These are phyloP conservation scores for Melolontha melolontha DNA, from an alignment of 2,888 invertebrate genomes.

Conservation along the genomic window DNA sequence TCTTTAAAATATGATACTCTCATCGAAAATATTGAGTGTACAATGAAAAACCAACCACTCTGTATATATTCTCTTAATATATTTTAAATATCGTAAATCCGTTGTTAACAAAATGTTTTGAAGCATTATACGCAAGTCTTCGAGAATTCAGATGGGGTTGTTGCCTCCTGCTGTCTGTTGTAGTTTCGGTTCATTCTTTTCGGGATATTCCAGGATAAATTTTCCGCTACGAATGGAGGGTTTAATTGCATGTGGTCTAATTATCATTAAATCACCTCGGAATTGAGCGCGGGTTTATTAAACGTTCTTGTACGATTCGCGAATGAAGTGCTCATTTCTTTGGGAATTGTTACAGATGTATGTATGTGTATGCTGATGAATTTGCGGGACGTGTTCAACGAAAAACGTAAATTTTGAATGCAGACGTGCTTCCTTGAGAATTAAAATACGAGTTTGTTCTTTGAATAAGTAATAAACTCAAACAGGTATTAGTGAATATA, in stretches of 20 bases:
- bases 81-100: too few relatives aligned
- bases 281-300: conserved; percentile 36
- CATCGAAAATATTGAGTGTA: too few relatives aligned
- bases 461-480: conserved; percentile 30
- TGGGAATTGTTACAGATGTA: conserved; percentile 19
- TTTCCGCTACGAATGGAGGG: conserved; percentile 6
- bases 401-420: conserved; percentile 30
- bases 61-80: too few relatives aligned
- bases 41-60: too few relatives aligned
- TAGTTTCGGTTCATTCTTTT: conserved; percentile 1
- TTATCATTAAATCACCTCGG: conserved; percentile 34
- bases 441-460: conserved; percentile 16
- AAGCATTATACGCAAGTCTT: neutral
- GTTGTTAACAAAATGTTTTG: too few relatives aligned
- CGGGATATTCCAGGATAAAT: neutral
- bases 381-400: conserved; percentile 18
- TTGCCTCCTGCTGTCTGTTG: conserved; percentile 2
- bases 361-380: conserved; percentile 28
- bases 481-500: conserved; percentile 11
- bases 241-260: conserved; percentile 38
- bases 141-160: conserved; percentile 3
- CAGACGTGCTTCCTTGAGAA: conserved; percentile 25
- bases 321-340: conserved; percentile 34
- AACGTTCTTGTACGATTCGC: conserved; percentile 29
- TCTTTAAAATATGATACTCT: too few relatives aligned